Evolutionary conservation across 2,888 invertebrate genomes (phyloP), one percentile per base, ranked within the genome.

Genomic region (Sericinus montela): DNA sequence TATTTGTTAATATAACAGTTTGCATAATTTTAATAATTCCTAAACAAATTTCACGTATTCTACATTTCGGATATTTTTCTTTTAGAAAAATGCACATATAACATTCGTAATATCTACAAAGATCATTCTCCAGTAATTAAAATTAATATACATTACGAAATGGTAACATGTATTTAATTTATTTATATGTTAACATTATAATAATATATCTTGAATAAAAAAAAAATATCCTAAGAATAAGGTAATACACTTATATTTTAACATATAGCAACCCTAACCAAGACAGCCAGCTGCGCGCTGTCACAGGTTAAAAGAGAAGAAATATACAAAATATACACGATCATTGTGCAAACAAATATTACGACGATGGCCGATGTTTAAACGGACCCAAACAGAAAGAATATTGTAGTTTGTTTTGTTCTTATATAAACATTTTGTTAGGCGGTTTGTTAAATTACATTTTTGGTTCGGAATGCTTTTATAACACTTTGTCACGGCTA

Each of bases 301-400:
- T 80, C 78, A 75, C 65, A 69, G 66, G 67, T 67, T 64, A 67
- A 63, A 75, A 69, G 54, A 56, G 58, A 62, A 70, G 66, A 70
- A 69, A 73, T 68, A 61, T 51, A 68, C 71, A 43, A 62, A 58
- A 63, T 61, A 64, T 55, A 75, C 70, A 70, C 67, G 67, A 72
- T 72, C 69, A 65, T 68, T 76, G 69, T 66, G 71, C 75, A 80
- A 80, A 80, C 80, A 77, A 74, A 73, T 71, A 67, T 70, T 67
- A 60, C 64, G 61, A 65, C 66, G 65, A 65, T 61, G 65, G 59
- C 49, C 59, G 54, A 54, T 68, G 70, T 69, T 72, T 69, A 55
- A 64, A 60, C 66, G 60, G 64, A 60, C 66, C 65, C 61, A 61
- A 62, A 53, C 51, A 54, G 54, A 56, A 56, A 59, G 62, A 65